Percentiles rank a stretch among this genome's conserved stretches.
These are phyloP conservation scores for Sepiola atlantica DNA, from an alignment of 2,888 invertebrate genomes.

Conservation along the genomic window DNA sequence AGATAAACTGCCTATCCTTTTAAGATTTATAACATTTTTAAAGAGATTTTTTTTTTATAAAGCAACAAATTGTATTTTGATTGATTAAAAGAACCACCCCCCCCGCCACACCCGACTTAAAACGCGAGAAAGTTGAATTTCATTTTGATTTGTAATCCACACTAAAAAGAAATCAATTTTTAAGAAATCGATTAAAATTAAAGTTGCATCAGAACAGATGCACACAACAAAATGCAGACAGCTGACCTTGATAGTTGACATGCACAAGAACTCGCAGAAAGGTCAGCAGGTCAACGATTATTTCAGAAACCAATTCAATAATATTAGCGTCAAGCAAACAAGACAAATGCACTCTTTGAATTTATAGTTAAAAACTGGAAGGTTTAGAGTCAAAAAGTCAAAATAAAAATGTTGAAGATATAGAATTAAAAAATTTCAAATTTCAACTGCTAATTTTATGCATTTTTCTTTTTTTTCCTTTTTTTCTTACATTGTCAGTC, in stretches of 20 bases:
- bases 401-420: too few species aligned
- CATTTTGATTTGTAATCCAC: slow-evolving; percentile 15
- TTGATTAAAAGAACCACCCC: not conserved
- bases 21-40: too few species aligned
- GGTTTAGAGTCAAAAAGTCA: too few species aligned
- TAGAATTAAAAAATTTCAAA: too few species aligned
- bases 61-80: not conserved
- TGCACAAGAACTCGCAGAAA: not conserved
- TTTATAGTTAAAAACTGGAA: not conserved
- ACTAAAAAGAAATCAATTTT: not conserved
- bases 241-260: not conserved
- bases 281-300: not conserved
- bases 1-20: too few species aligned
- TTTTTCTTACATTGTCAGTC: too few species aligned
- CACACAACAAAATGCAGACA: not conserved
- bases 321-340: not conserved
- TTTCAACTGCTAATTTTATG: too few species aligned
- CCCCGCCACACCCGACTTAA: not conserved
- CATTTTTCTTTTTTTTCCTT: too few species aligned
- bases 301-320: not conserved
- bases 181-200: not conserved
- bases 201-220: not conserved
- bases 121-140: not conserved
- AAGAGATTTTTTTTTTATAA: too few species aligned
- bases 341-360: not conserved